A percentile compares a stretch with the other conserved stretches of the same genome.
Evolutionary conservation across 2,888 invertebrate genomes (phyloP).

Genomic region (Pomacea canaliculata): DNA sequence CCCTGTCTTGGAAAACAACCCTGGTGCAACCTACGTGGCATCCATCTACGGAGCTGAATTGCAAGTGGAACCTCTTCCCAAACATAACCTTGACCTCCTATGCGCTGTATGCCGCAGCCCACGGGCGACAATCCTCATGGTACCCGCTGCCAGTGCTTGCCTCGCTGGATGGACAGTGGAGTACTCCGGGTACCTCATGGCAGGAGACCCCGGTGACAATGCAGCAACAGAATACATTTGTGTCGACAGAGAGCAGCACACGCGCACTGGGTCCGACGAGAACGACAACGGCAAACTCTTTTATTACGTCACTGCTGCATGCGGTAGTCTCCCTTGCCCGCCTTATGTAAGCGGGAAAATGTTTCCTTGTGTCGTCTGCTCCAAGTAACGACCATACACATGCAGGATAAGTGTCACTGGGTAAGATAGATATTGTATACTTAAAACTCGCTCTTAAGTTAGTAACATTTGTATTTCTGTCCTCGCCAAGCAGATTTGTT

Average conservation of each 20-base stretch:
- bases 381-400: background rate
- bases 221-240: background rate
- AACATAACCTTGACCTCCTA: background rate
- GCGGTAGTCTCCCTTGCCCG: background rate
- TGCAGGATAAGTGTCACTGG: too few species aligned
- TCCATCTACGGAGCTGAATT: background rate
- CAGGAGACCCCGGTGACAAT: background rate
- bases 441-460: too few species aligned
- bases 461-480: too few species aligned
- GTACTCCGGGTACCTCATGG: conserved; percentile 3
- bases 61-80: background rate
- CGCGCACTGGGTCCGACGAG: background rate
- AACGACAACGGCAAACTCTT: background rate
- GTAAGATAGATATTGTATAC: too few species aligned
- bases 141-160: background rate
- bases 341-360: background rate
- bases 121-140: background rate
- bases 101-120: background rate
- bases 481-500: too few species aligned
- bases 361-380: background rate
- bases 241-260: background rate
- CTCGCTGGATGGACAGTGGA: background rate
- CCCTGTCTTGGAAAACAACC: background rate
- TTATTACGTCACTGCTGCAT: background rate
- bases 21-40: too few species aligned